phyloP scores from a whole-genome alignment of 1,140 invertebrate species.

The Linepithema humile region DNA sequence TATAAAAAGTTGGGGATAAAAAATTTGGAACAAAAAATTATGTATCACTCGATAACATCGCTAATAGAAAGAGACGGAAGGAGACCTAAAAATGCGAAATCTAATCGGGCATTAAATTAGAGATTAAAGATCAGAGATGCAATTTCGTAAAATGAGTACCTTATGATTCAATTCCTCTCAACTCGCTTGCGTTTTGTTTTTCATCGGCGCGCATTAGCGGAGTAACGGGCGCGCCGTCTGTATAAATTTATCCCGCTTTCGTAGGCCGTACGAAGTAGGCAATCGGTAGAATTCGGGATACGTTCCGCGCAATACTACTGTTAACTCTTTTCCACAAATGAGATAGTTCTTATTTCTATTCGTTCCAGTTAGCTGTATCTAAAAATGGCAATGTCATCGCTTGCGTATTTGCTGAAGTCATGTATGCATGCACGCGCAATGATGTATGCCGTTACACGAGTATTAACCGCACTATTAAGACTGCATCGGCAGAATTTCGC shows the following conservation, averaged over 20 bases:
- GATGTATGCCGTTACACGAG: constrained; percentile 1
- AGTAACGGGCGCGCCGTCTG: neutral
- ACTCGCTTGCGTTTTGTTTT: constrained; percentile 13
- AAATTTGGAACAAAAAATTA: neutral
- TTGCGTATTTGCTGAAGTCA: constrained; percentile 27
- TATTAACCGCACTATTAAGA: constrained; percentile 38
- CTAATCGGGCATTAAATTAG: constrained; percentile 25
- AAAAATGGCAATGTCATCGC: constrained; percentile 20
- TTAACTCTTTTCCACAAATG: neutral
- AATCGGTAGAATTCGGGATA: neutral
- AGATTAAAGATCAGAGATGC: constrained; percentile 17
- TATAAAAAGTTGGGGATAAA: neutral
- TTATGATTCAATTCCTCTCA: constrained; percentile 12
- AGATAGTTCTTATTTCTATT: constrained; percentile 10
- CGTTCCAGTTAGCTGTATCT: neutral
- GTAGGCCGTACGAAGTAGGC: neutral
- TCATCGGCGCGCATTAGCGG: neutral
- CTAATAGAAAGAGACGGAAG: neutral
- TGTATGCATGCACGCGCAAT: constrained; percentile 6
- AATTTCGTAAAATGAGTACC: constrained; percentile 18
- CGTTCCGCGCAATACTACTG: neutral
- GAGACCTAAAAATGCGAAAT: neutral
- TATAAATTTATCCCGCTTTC: neutral
- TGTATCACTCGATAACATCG: neutral
- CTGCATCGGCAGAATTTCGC: constrained; percentile 12